A percentile compares a stretch with the other conserved stretches of the same genome.
phyloP scores from a whole-genome alignment of 92 coral and sea anemone species.

The Epizoanthus scotinus region DNA sequence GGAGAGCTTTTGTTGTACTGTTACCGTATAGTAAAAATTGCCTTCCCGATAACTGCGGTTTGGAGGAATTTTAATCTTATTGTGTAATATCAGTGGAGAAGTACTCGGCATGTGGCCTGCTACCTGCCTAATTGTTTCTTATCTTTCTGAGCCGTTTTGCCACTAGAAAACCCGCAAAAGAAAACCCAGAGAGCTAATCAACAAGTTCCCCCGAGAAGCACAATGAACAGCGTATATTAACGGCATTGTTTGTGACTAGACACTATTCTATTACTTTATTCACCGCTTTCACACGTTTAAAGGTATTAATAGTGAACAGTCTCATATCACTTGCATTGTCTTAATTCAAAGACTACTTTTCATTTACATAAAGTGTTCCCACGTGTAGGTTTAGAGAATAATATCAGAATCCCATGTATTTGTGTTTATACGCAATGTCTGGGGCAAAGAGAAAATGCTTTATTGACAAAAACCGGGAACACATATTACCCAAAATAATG shows the following conservation, averaged over 20 bases:
- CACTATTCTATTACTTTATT: slow-evolving; percentile 37
- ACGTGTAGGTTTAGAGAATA: slow-evolving; percentile 50
- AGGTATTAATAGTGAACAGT: slow-evolving; percentile 48
- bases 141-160: neutral
- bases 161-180: slow-evolving; percentile 7
- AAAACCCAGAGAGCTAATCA: neutral
- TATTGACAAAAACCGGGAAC: too few species aligned
- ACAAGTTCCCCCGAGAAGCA: slow-evolving; percentile 4
- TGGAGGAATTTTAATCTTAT: slow-evolving; percentile 23
- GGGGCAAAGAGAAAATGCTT: neutral
- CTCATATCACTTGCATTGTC: slow-evolving; percentile 49
- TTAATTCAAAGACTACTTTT: slow-evolving; percentile 34
- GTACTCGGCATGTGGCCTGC: slow-evolving; percentile 19
- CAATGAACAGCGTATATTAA: slow-evolving; percentile 31
- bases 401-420: slow-evolving; percentile 1
- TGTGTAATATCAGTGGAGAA: slow-evolving; percentile 9
- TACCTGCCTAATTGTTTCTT: slow-evolving; percentile 7
- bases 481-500: too few species aligned
- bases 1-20: slow-evolving; percentile 25
- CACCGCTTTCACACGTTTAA: slow-evolving; percentile 58
- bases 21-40: neutral
- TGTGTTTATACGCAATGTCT: neutral
- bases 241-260: slow-evolving; percentile 48
- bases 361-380: slow-evolving; percentile 59
- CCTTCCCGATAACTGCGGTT: slow-evolving; percentile 26